Base-by-base conservation (phyloP, 2,797 vertebrate species). In the Sebastes kiyomatsui region DNA sequence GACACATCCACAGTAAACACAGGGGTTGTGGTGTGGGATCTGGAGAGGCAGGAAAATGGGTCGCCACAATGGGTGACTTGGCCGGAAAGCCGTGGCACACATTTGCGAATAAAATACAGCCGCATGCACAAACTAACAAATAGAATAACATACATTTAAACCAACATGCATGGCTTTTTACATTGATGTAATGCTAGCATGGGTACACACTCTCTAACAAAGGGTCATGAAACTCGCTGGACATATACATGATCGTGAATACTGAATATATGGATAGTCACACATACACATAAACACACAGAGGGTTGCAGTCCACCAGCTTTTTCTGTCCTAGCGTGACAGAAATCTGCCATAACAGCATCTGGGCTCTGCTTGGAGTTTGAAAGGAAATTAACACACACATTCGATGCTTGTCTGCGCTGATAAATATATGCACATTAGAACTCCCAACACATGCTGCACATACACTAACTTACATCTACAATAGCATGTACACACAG, bases 1-100 rank as follows among this genome's bases (percentile, higher is more conserved):
- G 94, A 92, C 75, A 38, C 73, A 80, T 87, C 74, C 79, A 67
- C 77, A 82, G 88, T 92, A 93, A 93, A 94, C 89, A 90, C 71
- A 83, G 79, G 35, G 84, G 89, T 80, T 88, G 80, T 82, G 84
- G 88, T 90, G 68, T 85, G 87, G 88, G 92, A 90, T 81, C 80
- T 78, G 76, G 82, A 86, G 86, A 88, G 79, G 64, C 69, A 73
- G 87, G 13, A 91, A 92, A 92, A 90, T 92, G 82, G 92, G 92
- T 88, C 80, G 62, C 75, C 25, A 23, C 27, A 27, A 77, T 90
- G 87, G 85, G 71, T 87, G 88, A 90, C 91, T 91, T 91, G 92
- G 88, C 88, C 64, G 5, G 72, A 87, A 78, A 90, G 81, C 79
- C 55, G 7, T 52, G 68, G 77, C 79, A 67, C 80, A 81, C 58